Conservation (phyloP, 2,888 invertebrate species). For the Monoplex corrugatus region DNA sequence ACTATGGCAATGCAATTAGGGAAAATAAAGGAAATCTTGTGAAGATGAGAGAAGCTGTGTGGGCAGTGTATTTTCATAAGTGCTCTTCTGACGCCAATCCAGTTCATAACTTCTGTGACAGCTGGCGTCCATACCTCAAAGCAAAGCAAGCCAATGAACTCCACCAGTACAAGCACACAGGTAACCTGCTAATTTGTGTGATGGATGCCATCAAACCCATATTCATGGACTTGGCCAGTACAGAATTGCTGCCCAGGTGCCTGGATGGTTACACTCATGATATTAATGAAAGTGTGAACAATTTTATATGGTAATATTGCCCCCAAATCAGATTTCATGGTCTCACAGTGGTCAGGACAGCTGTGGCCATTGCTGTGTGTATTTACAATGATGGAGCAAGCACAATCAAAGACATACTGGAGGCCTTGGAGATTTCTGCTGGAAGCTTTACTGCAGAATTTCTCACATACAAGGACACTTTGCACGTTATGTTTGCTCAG, state of each 20-base stretch:
- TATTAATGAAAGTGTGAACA: background rate
- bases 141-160: no score
- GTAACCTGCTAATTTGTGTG: background rate
- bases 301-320: background rate
- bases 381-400: slow-evolving; percentile 34
- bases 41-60: no score
- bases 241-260: background rate
- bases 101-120: no score
- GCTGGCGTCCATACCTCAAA: no score
- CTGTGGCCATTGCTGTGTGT: slow-evolving; percentile 34
- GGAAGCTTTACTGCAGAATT: background rate
- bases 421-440: background rate
- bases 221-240: background rate
- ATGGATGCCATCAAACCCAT: slow-evolving; percentile 44
- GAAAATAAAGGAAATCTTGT: no score
- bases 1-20: no score
- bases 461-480: background rate
- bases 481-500: background rate
- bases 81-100: no score
- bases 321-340: background rate
- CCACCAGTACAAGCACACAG: background rate
- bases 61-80: no score
- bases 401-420: background rate
- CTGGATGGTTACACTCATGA: slow-evolving; percentile 12
- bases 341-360: slow-evolving; percentile 15